These are phyloP conservation scores for Morpho achilles DNA, from an alignment of 2,888 invertebrate genomes.

Conservation along the genomic window DNA sequence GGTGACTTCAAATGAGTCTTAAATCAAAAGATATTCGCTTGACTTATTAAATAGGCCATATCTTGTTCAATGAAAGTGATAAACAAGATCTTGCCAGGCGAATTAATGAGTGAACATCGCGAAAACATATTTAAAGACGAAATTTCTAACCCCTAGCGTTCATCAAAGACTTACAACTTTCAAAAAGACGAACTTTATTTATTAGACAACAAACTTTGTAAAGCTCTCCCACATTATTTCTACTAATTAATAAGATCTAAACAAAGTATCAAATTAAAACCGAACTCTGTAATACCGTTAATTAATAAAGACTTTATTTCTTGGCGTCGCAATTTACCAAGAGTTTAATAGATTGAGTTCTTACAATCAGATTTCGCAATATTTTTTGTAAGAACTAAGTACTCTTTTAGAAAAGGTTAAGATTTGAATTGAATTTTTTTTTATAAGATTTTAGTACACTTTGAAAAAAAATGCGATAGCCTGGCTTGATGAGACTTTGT, in stretches of 20 bases:
- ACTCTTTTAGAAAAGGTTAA: no score
- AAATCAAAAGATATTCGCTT: no score
- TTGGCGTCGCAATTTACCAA: background rate
- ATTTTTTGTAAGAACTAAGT: no score
- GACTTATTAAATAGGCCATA: background rate
- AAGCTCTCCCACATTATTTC: constrained; percentile 64
- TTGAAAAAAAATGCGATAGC: no score
- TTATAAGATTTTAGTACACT: no score
- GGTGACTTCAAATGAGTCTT: no score
- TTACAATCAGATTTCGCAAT: no score
- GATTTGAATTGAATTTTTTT: no score
- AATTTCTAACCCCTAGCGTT: constrained; percentile 52
- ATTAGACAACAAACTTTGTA: constrained; percentile 58
- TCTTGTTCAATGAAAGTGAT: background rate
- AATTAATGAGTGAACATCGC: constrained; percentile 10
- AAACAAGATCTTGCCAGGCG: constrained; percentile 8
- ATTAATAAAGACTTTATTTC: constrained; percentile 14
- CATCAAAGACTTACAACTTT: constrained; percentile 49
- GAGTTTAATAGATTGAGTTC: no score
- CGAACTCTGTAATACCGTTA: constrained; percentile 27
- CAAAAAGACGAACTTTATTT: constrained; percentile 53
- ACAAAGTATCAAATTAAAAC: constrained; percentile 65
- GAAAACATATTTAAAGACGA: constrained; percentile 30
- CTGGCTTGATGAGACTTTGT: no score
- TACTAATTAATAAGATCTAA: constrained; percentile 72